Percentiles rank a stretch among this genome's conserved stretches.
phyloP scores from a whole-genome alignment of 2,797 vertebrate species.

The Clarias fuscus region DNA sequence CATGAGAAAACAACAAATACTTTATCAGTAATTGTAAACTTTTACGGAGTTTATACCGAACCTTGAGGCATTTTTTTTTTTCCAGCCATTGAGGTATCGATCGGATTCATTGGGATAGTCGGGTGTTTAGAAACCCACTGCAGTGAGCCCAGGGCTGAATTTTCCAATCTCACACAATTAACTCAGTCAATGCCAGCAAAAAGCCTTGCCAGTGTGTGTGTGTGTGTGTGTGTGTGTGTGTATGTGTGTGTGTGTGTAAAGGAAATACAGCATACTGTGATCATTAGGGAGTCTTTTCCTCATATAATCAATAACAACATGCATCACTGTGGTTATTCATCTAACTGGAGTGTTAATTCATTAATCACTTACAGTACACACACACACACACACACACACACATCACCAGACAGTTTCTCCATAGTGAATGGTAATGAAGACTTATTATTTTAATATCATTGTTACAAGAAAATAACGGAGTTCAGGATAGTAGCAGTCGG shows the following conservation, averaged over 20 bases:
- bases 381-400: background rate
- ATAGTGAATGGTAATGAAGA: background rate
- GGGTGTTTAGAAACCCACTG: slow-evolving; percentile 32
- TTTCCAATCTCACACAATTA: slow-evolving; percentile 7
- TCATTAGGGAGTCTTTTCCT: background rate
- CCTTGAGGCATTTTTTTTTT: slow-evolving; percentile 26
- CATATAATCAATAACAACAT: background rate
- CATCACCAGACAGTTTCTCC: background rate
- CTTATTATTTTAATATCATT: background rate
- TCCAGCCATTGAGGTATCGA: slow-evolving; percentile 29
- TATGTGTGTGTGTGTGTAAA: background rate
- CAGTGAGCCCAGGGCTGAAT: background rate
- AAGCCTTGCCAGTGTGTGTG: background rate
- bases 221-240: background rate
- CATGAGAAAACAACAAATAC: slow-evolving; percentile 22
- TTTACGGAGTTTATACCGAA: slow-evolving; percentile 30
- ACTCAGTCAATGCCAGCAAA: background rate
- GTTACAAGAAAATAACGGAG: background rate
- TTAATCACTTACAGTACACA: background rate
- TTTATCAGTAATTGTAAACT: slow-evolving; percentile 39
- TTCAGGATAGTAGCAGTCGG: no score
- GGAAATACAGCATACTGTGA: background rate
- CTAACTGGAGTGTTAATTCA: background rate
- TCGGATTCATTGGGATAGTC: slow-evolving; percentile 1
- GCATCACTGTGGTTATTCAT: background rate